phyloP scores from a whole-genome alignment of 2,113 vertebrate species.

The Hucho hucho region DNA sequence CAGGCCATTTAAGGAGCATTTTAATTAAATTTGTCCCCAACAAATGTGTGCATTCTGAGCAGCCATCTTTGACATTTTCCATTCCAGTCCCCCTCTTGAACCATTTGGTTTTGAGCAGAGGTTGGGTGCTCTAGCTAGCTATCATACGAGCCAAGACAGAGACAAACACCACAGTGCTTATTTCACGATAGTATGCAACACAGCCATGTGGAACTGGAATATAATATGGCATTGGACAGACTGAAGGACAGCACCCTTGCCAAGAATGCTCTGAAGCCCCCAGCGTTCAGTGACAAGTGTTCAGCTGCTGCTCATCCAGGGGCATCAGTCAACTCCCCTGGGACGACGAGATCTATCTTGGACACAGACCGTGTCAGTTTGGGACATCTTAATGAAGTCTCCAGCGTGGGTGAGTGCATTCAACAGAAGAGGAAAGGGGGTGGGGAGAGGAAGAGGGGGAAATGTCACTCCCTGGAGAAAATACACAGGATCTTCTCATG shows the following conservation, averaged over 20 bases:
- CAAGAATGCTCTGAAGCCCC: background rate
- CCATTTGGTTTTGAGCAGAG: background rate
- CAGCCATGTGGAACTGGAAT: background rate
- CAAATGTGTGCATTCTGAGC: background rate
- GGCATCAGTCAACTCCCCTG: conserved; percentile 20
- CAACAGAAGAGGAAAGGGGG: background rate
- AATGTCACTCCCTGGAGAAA: background rate
- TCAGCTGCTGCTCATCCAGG: conserved; percentile 33
- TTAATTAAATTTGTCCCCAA: background rate
- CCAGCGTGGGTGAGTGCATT: background rate
- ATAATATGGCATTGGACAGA: background rate
- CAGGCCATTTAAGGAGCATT: background rate
- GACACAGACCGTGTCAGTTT: background rate
- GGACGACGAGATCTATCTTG: background rate
- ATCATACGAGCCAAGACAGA: background rate
- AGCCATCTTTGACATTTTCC: background rate
- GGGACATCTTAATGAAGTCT: background rate
- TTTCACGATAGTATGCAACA: background rate
- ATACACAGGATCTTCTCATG: background rate
- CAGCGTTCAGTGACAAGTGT: background rate
- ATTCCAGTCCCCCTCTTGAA: background rate
- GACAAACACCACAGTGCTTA: background rate
- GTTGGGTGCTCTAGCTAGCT: background rate
- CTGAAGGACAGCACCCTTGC: background rate
- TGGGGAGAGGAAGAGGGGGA: background rate